Conservation (phyloP, 2,113 vertebrate species). For the Planiliza haematocheilus region DNA sequence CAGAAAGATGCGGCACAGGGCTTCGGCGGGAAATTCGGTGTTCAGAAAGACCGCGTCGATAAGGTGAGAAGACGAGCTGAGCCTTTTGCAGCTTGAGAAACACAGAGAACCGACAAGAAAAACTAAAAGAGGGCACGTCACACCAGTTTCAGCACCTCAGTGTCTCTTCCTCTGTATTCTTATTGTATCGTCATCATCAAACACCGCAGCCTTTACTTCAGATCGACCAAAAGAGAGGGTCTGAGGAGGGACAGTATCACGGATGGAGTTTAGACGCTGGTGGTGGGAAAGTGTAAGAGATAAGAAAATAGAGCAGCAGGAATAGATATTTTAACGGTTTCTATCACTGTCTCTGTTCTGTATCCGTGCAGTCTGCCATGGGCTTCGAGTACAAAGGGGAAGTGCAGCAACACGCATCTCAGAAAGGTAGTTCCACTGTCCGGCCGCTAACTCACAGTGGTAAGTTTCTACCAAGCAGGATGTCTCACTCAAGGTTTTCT, state of each 20-base stretch:
- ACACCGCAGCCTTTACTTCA: background rate
- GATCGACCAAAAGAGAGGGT: background rate
- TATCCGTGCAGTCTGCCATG: slow-evolving; percentile 87
- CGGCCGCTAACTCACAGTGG: background rate
- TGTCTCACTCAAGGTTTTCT: background rate
- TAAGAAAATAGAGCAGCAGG: too few species aligned
- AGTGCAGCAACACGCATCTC: slow-evolving; percentile 91
- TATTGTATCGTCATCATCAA: too few species aligned
- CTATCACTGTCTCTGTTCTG: slow-evolving; percentile 2
- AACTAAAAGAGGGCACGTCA: background rate
- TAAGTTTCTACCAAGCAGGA: background rate
- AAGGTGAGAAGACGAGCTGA: slow-evolving; percentile 82
- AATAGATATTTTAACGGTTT: too few species aligned
- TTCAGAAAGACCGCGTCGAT: slow-evolving; percentile 92
- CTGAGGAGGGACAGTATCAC: too few species aligned
- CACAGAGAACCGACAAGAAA: too few species aligned
- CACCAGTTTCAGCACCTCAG: background rate
- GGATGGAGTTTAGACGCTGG: background rate
- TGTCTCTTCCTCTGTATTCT: too few species aligned
- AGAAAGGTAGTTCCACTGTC: slow-evolving; percentile 85
- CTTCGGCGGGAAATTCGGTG: slow-evolving; percentile 94
- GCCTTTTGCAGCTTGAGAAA: background rate
- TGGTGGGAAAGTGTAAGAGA: too few species aligned
- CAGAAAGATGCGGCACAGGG: slow-evolving; percentile 93
- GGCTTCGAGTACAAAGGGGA: slow-evolving; percentile 95